Percentiles rank a stretch among this genome's conserved stretches.
These are phyloP conservation scores for Polyergus mexicanus DNA, from an alignment of 1,140 invertebrate species.

Conservation along the genomic window DNA sequence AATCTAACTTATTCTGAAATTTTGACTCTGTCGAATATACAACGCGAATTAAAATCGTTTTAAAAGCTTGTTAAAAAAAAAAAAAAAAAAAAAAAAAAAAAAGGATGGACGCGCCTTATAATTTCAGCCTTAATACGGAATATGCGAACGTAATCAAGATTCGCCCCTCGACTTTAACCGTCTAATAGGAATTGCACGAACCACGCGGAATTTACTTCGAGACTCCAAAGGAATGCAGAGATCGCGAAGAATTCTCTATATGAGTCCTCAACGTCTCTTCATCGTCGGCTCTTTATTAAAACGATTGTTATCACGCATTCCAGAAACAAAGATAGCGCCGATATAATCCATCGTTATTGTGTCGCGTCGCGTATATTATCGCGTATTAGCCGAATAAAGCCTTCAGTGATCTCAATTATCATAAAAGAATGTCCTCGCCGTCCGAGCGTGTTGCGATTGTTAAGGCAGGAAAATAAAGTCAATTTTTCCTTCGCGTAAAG, in stretches of 20 bases:
- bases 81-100: slow-evolving; percentile 10
- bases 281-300: slow-evolving; percentile 84
- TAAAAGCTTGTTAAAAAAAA: background rate
- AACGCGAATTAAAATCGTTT: background rate
- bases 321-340: slow-evolving; percentile 64
- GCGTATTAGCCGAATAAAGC: slow-evolving; percentile 19
- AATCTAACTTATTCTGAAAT: background rate
- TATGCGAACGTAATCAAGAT: slow-evolving; percentile 50
- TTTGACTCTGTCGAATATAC: background rate
- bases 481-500: background rate
- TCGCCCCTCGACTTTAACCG: slow-evolving; percentile 4
- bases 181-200: slow-evolving; percentile 35
- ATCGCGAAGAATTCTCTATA: slow-evolving; percentile 83
- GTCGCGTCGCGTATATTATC: slow-evolving; percentile 1
- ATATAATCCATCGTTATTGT: slow-evolving; percentile 23
- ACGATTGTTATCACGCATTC: slow-evolving; percentile 73
- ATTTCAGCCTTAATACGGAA: slow-evolving; percentile 6
- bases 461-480: slow-evolving; percentile 20
- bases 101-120: background rate
- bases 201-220: slow-evolving; percentile 76
- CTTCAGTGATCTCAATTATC: background rate
- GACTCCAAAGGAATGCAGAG: slow-evolving; percentile 76
- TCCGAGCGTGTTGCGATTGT: background rate
- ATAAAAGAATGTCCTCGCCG: background rate
- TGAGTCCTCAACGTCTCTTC: slow-evolving; percentile 74